Conservation (phyloP, 2,113 vertebrate genomes). For the Perca fluviatilis region DNA sequence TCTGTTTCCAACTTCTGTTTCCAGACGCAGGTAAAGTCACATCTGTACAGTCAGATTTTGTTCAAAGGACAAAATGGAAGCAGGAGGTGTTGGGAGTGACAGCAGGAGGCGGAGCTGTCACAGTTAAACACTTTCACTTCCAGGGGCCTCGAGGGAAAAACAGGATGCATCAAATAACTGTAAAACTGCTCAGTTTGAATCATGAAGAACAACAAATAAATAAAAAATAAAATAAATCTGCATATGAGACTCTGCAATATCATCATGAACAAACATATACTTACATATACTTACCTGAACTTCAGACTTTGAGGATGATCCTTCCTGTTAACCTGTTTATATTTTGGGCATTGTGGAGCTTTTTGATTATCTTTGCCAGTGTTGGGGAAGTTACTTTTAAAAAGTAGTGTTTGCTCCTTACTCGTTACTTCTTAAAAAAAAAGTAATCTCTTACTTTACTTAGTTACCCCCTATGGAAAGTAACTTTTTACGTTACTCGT, state of each 20-base stretch:
- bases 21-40: not conserved
- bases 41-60: not conserved
- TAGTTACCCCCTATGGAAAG: too few relatives aligned
- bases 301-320: not conserved
- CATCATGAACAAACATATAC: not conserved
- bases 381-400: too few relatives aligned
- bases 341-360: not conserved
- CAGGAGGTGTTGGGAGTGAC: constrained; percentile 2
- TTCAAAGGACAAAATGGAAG: not conserved
- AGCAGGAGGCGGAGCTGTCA: not conserved
- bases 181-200: not conserved
- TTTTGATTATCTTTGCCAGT: not conserved
- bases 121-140: not conserved
- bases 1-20: not conserved
- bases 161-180: not conserved
- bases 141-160: not conserved
- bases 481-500: too few relatives aligned
- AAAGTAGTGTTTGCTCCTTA: too few relatives aligned
- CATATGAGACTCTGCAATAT: not conserved
- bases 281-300: not conserved
- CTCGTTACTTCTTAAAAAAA: too few relatives aligned
- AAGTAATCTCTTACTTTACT: too few relatives aligned
- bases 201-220: not conserved
- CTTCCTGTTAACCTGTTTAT: not conserved
- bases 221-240: too few relatives aligned